A percentile compares a stretch with the other conserved stretches of the same genome.
These are phyloP conservation scores for Amitus sp. DNA, from an alignment of 2,888 invertebrate species.

Conservation along the genomic window DNA sequence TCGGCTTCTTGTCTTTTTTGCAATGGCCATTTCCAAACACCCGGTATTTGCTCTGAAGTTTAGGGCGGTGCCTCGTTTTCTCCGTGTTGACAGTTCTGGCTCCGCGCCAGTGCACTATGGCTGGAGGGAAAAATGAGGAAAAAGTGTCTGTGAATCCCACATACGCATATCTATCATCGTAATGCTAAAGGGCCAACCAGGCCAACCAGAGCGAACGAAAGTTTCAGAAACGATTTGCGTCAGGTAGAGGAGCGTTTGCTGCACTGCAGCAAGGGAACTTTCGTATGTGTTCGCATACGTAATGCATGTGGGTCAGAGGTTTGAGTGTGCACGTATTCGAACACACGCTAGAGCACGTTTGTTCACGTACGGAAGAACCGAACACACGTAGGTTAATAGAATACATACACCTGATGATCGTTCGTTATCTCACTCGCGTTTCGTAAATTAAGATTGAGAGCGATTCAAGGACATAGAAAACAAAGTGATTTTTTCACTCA, in stretches of 20 bases:
- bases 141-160: constrained; percentile 10
- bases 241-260: constrained; percentile 23
- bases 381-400: constrained; percentile 33
- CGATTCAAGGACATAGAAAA: constrained; percentile 4
- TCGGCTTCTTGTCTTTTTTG: constrained; percentile 21
- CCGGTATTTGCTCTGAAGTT: constrained; percentile 37
- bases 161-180: constrained; percentile 27
- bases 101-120: constrained; percentile 14
- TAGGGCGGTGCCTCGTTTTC: constrained; percentile 25
- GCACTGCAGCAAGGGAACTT: constrained; percentile 34
- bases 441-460: constrained; percentile 36
- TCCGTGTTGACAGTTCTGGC: constrained; percentile 2
- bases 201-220: constrained; percentile 26
- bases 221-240: constrained; percentile 26
- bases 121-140: constrained; percentile 9
- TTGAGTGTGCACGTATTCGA: constrained; percentile 24
- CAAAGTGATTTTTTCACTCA: too few species aligned
- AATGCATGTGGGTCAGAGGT: constrained; percentile 31
- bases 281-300: constrained; percentile 36
- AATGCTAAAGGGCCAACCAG: constrained; percentile 15
- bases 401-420: constrained; percentile 41
- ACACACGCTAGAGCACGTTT: constrained; percentile 18
- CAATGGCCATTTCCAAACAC: constrained; percentile 33
- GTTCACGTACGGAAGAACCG: background rate
- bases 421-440: constrained; percentile 36